Base-by-base conservation (phyloP, 2,797 vertebrate genomes). In the Moxostoma hubbsi region DNA sequence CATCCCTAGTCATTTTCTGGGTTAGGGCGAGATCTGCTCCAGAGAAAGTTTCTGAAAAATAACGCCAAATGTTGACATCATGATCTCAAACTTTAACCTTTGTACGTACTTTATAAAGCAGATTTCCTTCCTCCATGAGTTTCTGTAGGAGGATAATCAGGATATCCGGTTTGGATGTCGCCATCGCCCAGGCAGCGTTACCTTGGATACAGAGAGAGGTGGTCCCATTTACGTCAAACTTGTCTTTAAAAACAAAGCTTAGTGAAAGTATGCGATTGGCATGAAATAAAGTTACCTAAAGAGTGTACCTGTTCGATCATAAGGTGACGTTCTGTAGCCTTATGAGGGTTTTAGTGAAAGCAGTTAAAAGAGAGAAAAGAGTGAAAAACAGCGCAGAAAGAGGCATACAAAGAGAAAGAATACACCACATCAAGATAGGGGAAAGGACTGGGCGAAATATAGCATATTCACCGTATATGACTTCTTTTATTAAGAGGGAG, bases 101-200 rank as follows among this genome's bases (percentile, higher is more conserved):
- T 7, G 16, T 5, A 66, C 57, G 49, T 94, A 98, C 98, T 94
- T 98, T 99, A 89, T 99, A 99, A 77, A 99, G 93, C 46, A 94
- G 65, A 85, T 99, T 99, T 86, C 98, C 98, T 92, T 99, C 98
- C 90, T 99, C 98, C 96, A 99, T 98, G 83, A 99, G 92, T 88
- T 99, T 99, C 94, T 99, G 98, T 49, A 99, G 95, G 50, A 99
- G 96, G 88, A 99, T 99, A 87, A 99, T 96, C 85, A 99, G 93
- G 86, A 99, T 99, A 79, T 99, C 98, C 0, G 98, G 98, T 87
- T 99, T 99, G 78, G 98, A 99, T 15, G 98, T 99, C n/a, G 98
- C 98, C 98, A 99, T 99, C 65, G 98, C 98, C 97, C 98, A 99
- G 0, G 98, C 97, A 24, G 98, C 98, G 43, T 99, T 99, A 88